Base-by-base conservation (phyloP, 2,888 invertebrate genomes). In the Pandemis corylana region DNA sequence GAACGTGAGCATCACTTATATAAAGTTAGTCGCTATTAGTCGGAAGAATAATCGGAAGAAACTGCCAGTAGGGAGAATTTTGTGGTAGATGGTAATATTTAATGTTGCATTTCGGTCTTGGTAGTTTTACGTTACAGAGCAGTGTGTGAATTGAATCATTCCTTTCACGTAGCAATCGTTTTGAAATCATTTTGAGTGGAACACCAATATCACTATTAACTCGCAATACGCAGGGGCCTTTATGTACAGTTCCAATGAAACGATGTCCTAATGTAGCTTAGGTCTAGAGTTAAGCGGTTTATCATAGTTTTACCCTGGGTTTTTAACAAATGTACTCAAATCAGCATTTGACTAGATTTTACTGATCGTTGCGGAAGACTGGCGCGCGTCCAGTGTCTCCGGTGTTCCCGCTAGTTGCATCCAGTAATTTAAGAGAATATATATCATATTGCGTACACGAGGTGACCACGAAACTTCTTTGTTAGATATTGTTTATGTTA, bases 401-500 rank as follows among this genome's bases (percentile, higher is more conserved):
- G 59, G 10, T 9, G 28, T 28, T 20, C 62, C 20, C 42, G 46
- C 44, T 65, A 41, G 46, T 28, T 46, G 42, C 12, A n/a, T 44
- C 62, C 13, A 66, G 66, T 65, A 65, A 36, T 64, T 10, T 68
- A 74, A 69, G 68, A 51, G 59, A 69, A 74, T 53, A 74, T 62
- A 74, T 75, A 71, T 75, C 70, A 71, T 51, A 67, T 67, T 46
- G 28, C 44, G 66, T 71, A 62, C 62, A 70, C 15, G 56, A 53
- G 64, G 75, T 72, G 68, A 75, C 76, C 51, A 75, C 51, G 20
- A 69, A 70, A 64, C n/a, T 56, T 56, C 61, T 76, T 80, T 72
- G 77, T 77, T 79, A 84, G 68, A 76, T 78, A 80, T 78, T 78
- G 70, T 83, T 82, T 86, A 85, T 85, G 83, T 87, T 87, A 86